phyloP scores from a whole-genome alignment of 2,113 vertebrate genomes.

The Riparia riparia region DNA sequence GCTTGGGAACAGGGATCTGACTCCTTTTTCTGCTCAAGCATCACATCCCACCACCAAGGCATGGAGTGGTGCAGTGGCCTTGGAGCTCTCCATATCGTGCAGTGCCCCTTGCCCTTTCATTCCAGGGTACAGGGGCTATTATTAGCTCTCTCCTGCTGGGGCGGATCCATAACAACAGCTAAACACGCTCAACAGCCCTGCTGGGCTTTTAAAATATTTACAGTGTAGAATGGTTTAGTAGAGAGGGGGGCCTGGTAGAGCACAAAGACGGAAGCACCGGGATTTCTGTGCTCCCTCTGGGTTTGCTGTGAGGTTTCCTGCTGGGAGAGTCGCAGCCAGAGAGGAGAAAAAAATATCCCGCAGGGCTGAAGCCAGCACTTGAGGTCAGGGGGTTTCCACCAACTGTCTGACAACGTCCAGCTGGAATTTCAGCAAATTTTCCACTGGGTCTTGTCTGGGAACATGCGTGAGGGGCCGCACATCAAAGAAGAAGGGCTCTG shows the following conservation, averaged over 20 bases:
- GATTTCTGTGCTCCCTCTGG: conserved; percentile 36
- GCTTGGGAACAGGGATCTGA: background rate
- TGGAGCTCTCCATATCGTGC: background rate
- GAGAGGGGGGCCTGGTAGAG: conserved; percentile 34
- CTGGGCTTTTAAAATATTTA: conserved; percentile 66
- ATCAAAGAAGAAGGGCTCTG: background rate
- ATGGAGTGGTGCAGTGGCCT: rapidly evolving
- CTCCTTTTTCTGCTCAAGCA: background rate
- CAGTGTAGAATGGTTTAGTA: conserved; percentile 24
- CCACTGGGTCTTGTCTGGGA: conserved; percentile 41
- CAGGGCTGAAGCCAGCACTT: conserved; percentile 1
- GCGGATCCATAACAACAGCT: conserved; percentile 65
- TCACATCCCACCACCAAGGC: background rate
- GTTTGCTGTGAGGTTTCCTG: conserved; percentile 16
- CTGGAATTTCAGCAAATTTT: conserved; percentile 58
- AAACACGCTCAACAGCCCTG: conserved; percentile 30
- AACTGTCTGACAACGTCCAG: conserved; percentile 34
- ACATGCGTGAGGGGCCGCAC: background rate
- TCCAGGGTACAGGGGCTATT: conserved; percentile 42
- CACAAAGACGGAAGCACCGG: background rate
- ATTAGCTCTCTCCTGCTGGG: conserved; percentile 58
- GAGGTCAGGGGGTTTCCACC: conserved; percentile 61
- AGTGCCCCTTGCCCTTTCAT: conserved; percentile 36
- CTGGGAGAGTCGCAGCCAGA: background rate
- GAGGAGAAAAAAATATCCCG: background rate